phyloP scores from a whole-genome alignment of 1,140 invertebrate species.

The Halictus rubicundus region DNA sequence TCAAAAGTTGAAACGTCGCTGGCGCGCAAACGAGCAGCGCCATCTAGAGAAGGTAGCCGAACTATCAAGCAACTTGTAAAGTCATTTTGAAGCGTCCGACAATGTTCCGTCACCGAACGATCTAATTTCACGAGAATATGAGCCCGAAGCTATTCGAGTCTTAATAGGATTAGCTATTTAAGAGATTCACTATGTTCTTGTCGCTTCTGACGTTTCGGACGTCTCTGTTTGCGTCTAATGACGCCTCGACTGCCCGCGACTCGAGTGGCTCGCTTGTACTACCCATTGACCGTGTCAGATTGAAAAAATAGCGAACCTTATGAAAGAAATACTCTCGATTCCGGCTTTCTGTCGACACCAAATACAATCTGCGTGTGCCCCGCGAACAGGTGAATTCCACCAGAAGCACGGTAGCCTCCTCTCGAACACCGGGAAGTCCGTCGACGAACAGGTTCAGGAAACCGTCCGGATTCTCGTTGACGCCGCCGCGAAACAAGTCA shows the following conservation, averaged over 20 bases:
- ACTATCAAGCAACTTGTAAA: background rate
- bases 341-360: background rate
- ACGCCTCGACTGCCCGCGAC: too few relatives aligned
- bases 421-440: slow-evolving; percentile 30
- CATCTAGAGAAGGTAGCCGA: background rate
- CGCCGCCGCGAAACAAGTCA: slow-evolving; percentile 27
- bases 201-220: background rate
- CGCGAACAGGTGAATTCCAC: slow-evolving; percentile 48
- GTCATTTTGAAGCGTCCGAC: background rate
- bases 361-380: slow-evolving; percentile 36
- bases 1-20: background rate
- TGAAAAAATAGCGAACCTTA: background rate
- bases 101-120: background rate
- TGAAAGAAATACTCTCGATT: slow-evolving; percentile 4
- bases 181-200: background rate
- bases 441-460: slow-evolving; percentile 45
- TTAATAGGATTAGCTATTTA: too few relatives aligned
- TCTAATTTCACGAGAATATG: background rate
- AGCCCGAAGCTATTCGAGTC: background rate
- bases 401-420: slow-evolving; percentile 26
- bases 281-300: slow-evolving; percentile 3
- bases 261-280: background rate
- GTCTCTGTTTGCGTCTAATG: too few relatives aligned
- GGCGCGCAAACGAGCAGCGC: too few relatives aligned
- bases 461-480: slow-evolving; percentile 12